phyloP scores from a whole-genome alignment of 2,888 invertebrate genomes.

The Pterostichus madidus region DNA sequence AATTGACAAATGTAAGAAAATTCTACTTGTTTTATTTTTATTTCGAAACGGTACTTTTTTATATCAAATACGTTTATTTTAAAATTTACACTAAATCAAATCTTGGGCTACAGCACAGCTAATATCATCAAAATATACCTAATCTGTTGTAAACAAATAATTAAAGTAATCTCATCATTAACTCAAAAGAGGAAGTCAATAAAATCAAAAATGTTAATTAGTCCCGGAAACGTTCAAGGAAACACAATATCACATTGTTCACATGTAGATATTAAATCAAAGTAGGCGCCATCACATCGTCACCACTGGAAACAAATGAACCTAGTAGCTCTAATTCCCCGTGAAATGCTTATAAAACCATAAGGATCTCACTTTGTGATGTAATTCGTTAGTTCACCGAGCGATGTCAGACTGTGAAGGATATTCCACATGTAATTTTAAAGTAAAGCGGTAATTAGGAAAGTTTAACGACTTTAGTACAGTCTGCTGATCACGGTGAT shows the following conservation, averaged over 20 bases:
- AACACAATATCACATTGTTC: conserved; percentile 26
- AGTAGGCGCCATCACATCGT: background rate
- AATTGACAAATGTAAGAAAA: no score
- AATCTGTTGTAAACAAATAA: conserved; percentile 38
- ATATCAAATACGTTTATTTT: no score
- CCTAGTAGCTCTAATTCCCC: background rate
- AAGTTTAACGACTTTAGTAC: conserved; percentile 35
- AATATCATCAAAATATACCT: conserved; percentile 8
- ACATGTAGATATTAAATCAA: conserved; percentile 16
- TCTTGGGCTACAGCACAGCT: no score
- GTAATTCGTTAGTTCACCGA: background rate
- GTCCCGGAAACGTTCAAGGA: conserved; percentile 13
- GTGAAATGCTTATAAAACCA: background rate
- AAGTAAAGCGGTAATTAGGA: conserved; percentile 33
- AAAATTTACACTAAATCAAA: no score
- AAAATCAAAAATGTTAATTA: conserved; percentile 31
- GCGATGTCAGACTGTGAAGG: background rate
- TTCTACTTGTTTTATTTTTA: no score
- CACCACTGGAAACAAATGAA: background rate
- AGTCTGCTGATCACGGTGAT: conserved; percentile 26
- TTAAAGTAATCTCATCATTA: conserved; percentile 10
- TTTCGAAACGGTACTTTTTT: no score
- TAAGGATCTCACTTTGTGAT: background rate
- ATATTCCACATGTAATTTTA: conserved; percentile 21
- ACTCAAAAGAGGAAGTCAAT: conserved; percentile 26